These are phyloP conservation scores for Macroglossus sobrinus DNA, from an alignment of 2,113 vertebrate species.

Conservation along the genomic window DNA sequence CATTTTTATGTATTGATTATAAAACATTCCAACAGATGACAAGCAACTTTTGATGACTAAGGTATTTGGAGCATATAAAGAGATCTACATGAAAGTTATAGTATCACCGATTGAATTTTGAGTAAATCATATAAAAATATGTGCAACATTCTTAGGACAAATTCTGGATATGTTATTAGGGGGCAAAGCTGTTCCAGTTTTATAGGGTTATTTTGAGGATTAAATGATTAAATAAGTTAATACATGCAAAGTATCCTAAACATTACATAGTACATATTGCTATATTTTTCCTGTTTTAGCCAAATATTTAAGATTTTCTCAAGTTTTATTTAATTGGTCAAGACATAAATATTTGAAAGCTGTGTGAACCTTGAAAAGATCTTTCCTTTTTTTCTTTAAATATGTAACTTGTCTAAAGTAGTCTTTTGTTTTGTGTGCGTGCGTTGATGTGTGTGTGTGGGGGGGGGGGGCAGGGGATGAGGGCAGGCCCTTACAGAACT, in stretches of 20 bases:
- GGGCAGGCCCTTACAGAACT: background rate
- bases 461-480: too few relatives aligned
- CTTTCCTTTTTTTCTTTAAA: background rate
- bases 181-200: background rate
- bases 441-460: background rate
- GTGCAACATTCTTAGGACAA: background rate
- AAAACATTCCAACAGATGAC: background rate
- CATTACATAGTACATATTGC: background rate
- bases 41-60: background rate
- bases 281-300: background rate
- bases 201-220: background rate
- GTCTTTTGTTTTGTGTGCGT: background rate
- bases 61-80: background rate
- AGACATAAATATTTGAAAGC: background rate
- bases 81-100: background rate
- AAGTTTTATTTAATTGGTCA: background rate
- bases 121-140: background rate
- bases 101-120: background rate
- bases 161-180: background rate
- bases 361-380: background rate
- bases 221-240: background rate
- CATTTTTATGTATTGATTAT: background rate
- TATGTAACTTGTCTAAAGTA: background rate
- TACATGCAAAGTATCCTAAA: background rate
- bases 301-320: background rate